Evolutionary conservation across 2,113 vertebrate species (phyloP).

Genomic region (Vanacampus margaritifer): DNA sequence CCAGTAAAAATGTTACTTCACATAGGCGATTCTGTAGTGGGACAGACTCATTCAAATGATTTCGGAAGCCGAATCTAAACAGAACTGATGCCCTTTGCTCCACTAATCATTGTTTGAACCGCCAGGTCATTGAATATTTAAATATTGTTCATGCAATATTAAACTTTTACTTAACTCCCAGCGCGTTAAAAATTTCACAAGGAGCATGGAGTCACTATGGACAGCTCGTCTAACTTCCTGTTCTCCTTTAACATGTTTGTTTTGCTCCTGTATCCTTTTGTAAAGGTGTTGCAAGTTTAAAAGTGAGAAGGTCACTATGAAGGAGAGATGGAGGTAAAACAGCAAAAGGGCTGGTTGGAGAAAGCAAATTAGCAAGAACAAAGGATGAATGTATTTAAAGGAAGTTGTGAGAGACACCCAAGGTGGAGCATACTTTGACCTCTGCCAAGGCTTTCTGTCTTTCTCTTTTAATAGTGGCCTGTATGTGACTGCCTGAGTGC

Average conservation of each 20-base stretch:
- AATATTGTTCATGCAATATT: neutral
- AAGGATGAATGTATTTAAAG: slow-evolving; percentile 5
- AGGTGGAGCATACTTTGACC: slow-evolving; percentile 29
- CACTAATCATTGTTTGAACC: slow-evolving; percentile 4
- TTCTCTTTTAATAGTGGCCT: slow-evolving; percentile 32
- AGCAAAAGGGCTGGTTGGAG: neutral
- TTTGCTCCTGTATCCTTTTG: slow-evolving; percentile 22
- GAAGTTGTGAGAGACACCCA: neutral
- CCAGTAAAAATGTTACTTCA: too few relatives aligned
- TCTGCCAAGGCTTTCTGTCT: slow-evolving; percentile 20
- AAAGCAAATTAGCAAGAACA: neutral
- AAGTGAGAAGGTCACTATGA: slow-evolving; percentile 36
- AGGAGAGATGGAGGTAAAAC: slow-evolving; percentile 43
- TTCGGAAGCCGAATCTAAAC: too few relatives aligned
- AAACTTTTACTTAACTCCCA: too few relatives aligned
- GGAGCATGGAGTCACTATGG: neutral
- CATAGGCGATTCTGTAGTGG: too few relatives aligned
- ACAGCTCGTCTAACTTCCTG: neutral
- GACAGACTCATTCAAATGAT: too few relatives aligned
- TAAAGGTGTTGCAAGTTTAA: slow-evolving; percentile 22
- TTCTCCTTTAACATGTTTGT: slow-evolving; percentile 4
- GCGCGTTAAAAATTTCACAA: neutral
- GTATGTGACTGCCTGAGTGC: slow-evolving; percentile 51
- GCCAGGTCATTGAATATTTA: slow-evolving; percentile 28
- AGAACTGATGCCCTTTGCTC: slow-evolving; percentile 42